Evolutionary conservation across 35 echinoderm and acorn worm genomes (phyloP).

Genomic region (Amphiura filiformis): DNA sequence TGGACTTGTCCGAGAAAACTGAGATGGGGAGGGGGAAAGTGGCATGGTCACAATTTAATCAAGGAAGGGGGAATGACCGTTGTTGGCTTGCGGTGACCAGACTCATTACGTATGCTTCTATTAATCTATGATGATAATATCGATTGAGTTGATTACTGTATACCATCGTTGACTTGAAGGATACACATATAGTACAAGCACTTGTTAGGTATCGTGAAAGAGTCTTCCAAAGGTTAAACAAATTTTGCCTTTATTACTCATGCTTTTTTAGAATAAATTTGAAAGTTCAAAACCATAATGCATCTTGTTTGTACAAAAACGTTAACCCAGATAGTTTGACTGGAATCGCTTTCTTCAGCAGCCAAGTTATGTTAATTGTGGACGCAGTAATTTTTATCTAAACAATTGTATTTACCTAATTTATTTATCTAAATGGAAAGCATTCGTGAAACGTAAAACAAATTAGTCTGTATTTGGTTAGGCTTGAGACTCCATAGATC

Average conservation of each 20-base stretch:
- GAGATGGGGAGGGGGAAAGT: not conserved
- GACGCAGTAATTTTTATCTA: too few relatives aligned
- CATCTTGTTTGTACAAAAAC: not conserved
- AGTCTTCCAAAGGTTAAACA: not conserved
- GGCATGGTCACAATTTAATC: not conserved
- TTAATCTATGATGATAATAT: constrained; percentile 6
- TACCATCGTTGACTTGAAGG: not conserved
- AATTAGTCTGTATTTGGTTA: too few relatives aligned
- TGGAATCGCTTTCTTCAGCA: not conserved
- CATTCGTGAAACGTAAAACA: too few relatives aligned
- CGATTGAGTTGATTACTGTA: not conserved
- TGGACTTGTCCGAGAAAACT: constrained; percentile 10
- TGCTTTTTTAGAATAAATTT: too few relatives aligned
- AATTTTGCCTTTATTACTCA: not conserved
- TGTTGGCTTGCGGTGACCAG: not conserved
- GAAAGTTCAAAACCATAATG: too few relatives aligned
- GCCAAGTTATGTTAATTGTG: too few relatives aligned
- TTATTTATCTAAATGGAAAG: too few relatives aligned
- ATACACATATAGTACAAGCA: not conserved
- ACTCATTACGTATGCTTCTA: not conserved
- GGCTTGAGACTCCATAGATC: too few relatives aligned
- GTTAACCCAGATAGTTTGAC: not conserved
- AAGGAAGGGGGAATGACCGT: constrained; percentile 1
- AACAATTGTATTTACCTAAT: too few relatives aligned
- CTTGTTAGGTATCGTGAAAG: not conserved